Percentiles rank a stretch among this genome's conserved stretches.
These are phyloP conservation scores for Squalus acanthias DNA, from an alignment of 2,797 vertebrate genomes.

Conservation along the genomic window DNA sequence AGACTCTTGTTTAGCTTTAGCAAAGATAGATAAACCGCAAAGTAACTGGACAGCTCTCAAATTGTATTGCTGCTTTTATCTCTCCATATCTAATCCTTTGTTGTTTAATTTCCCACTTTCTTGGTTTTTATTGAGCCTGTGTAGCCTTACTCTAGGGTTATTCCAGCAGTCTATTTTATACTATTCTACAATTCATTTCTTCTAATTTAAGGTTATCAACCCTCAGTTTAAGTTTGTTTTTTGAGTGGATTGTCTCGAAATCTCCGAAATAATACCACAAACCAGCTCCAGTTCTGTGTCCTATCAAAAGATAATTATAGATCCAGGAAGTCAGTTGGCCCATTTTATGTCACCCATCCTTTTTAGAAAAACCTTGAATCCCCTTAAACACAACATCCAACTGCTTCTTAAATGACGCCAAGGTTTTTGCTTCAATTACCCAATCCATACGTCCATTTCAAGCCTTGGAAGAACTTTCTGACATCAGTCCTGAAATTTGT, in stretches of 20 bases:
- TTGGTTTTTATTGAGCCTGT: background rate
- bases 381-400: background rate
- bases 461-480: too few species aligned
- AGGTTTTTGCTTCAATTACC: background rate
- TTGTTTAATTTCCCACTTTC: background rate
- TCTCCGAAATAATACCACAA: too few species aligned
- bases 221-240: background rate
- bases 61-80: background rate
- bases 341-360: background rate
- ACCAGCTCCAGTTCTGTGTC: too few species aligned
- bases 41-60: background rate
- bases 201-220: background rate
- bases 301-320: background rate
- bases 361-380: background rate
- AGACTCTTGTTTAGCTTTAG: background rate
- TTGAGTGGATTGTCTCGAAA: background rate
- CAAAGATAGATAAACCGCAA: background rate
- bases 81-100: background rate
- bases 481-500: too few species aligned
- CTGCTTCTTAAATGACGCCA: too few species aligned
- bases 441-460: too few species aligned
- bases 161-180: background rate
- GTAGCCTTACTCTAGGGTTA: background rate
- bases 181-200: background rate
- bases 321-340: background rate